Conservation (phyloP, 2,113 vertebrate genomes). For the Mus musculus region GRCm39 chr1:107338501-107339000, state of each 20-base stretch:
- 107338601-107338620: too few relatives aligned
- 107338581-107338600: too few relatives aligned
- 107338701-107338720: not conserved
- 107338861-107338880: not conserved
- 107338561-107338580: too few relatives aligned
- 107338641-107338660: too few relatives aligned
- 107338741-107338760: not conserved
- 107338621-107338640: too few relatives aligned
- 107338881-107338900: not conserved
- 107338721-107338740: not conserved
- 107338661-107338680: too few relatives aligned
- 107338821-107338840: too few relatives aligned
- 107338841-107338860: not conserved
- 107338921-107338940: not conserved
- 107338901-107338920: not conserved
- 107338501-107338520: too few relatives aligned
- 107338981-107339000: not conserved
- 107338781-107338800: not conserved
- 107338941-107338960: not conserved
- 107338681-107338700: not conserved
- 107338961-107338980: not conserved
- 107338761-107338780: not conserved
- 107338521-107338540: too few relatives aligned
- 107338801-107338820: not conserved
- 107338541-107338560: too few relatives aligned